Conservation (phyloP, 2,888 invertebrate species). For the Gymnocheta viridis region DNA sequence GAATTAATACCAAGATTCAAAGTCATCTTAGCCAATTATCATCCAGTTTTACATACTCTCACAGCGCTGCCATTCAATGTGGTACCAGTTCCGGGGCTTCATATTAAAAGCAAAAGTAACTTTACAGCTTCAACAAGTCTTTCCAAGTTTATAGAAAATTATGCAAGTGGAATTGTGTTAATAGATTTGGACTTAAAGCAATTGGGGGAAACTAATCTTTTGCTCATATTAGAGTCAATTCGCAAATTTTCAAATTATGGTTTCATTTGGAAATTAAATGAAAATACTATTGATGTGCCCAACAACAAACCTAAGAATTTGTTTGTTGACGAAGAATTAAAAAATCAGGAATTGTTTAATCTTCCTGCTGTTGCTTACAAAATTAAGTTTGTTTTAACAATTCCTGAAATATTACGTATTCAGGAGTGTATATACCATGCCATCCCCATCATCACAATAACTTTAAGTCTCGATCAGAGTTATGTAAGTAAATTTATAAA, state of each 20-base stretch:
- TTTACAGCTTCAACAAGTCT: background rate
- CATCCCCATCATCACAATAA: slow-evolving; percentile 28
- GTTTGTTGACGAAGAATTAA: background rate
- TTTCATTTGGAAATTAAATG: slow-evolving; percentile 34
- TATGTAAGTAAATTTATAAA: slow-evolving; percentile 37
- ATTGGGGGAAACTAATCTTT: background rate
- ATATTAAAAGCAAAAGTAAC: background rate
- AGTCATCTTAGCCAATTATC: slow-evolving; percentile 45
- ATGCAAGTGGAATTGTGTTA: background rate
- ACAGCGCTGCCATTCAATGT: slow-evolving; percentile 21
- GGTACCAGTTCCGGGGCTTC: slow-evolving; percentile 51
- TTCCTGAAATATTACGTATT: slow-evolving; percentile 21
- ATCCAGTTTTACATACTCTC: slow-evolving; percentile 36
- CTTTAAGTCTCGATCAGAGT: slow-evolving; percentile 27
- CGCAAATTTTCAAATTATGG: slow-evolving; percentile 6
- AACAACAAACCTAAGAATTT: slow-evolving; percentile 20
- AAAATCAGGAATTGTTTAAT: background rate
- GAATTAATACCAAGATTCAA: slow-evolving; percentile 41
- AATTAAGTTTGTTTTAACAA: slow-evolving; percentile 29
- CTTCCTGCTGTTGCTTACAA: background rate
- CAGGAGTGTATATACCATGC: slow-evolving; percentile 45
- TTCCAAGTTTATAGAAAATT: slow-evolving; percentile 11
- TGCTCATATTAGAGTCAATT: background rate
- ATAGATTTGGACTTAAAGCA: slow-evolving; percentile 31
- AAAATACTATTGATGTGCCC: background rate